These are phyloP conservation scores for Gortyna flavago DNA, from an alignment of 2,888 invertebrate genomes.

Conservation along the genomic window DNA sequence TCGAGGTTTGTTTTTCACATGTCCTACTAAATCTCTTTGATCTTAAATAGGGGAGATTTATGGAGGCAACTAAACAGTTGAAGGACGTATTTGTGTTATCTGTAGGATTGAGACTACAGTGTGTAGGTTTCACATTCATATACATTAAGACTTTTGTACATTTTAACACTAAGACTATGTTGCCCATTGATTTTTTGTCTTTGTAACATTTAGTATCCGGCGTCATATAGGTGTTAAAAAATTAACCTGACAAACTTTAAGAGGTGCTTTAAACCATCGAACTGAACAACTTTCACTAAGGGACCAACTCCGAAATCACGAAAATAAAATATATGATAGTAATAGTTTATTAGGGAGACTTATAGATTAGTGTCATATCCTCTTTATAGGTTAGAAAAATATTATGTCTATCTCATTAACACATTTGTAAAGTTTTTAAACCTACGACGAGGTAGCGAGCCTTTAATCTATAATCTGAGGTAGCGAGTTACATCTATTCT, in stretches of 20 bases:
- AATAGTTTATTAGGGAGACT: neutral
- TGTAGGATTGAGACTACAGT: neutral
- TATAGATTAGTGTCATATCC: neutral
- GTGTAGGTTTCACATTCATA: too few relatives aligned
- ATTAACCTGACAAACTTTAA: too few relatives aligned
- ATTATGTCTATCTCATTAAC: neutral
- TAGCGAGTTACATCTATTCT: neutral
- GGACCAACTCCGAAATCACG: too few relatives aligned
- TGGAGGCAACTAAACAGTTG: slow-evolving; percentile 23
- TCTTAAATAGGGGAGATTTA: slow-evolving; percentile 37
- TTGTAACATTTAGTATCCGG: too few relatives aligned
- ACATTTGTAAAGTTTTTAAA: neutral
- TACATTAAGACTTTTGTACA: too few relatives aligned
- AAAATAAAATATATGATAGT: too few relatives aligned
- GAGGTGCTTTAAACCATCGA: too few relatives aligned
- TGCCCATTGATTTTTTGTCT: too few relatives aligned
- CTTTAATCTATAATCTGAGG: too few relatives aligned
- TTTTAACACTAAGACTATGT: too few relatives aligned
- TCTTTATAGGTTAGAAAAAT: neutral
- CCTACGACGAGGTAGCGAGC: neutral
- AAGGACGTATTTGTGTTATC: slow-evolving; percentile 3
- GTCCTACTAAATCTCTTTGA: slow-evolving; percentile 48
- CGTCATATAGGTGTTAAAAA: too few relatives aligned
- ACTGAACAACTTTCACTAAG: too few relatives aligned
- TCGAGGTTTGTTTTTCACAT: slow-evolving; percentile 37